These are phyloP conservation scores for Dromas ardeola DNA, from an alignment of 2,113 vertebrate genomes.

Conservation along the genomic window DNA sequence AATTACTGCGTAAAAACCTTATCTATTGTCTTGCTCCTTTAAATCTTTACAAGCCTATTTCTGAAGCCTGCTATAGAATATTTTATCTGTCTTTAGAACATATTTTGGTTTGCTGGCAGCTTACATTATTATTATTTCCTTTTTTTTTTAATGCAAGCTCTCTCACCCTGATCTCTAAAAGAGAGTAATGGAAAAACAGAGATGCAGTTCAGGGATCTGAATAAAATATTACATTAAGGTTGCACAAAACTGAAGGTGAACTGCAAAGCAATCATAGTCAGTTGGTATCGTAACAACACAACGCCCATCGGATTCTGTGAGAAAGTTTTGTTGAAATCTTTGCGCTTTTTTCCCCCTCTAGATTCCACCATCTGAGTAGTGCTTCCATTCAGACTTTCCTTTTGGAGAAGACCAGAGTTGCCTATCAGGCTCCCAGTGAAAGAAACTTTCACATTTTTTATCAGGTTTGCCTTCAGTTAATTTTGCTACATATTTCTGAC, in stretches of 20 bases:
- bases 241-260: background rate
- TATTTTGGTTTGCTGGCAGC: background rate
- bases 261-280: background rate
- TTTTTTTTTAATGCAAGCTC: background rate
- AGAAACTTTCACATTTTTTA: constrained; percentile 99
- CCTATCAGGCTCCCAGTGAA: constrained; percentile 85
- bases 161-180: background rate
- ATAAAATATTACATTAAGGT: background rate
- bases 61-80: background rate
- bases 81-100: background rate
- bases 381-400: constrained; percentile 94
- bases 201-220: background rate
- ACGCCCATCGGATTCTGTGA: background rate
- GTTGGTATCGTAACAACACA: background rate
- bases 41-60: background rate
- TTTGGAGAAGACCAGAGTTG: constrained; percentile 93
- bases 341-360: constrained; percentile 42
- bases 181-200: background rate
- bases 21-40: background rate
- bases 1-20: background rate
- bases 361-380: constrained; percentile 87
- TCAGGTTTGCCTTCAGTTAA: constrained; percentile 78
- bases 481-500: background rate
- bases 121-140: background rate
- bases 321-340: background rate